Percentiles rank a stretch among this genome's conserved stretches.
Conservation (phyloP, 35 echinoderm and acorn worm genomes). For the Patiria miniata region DNA sequence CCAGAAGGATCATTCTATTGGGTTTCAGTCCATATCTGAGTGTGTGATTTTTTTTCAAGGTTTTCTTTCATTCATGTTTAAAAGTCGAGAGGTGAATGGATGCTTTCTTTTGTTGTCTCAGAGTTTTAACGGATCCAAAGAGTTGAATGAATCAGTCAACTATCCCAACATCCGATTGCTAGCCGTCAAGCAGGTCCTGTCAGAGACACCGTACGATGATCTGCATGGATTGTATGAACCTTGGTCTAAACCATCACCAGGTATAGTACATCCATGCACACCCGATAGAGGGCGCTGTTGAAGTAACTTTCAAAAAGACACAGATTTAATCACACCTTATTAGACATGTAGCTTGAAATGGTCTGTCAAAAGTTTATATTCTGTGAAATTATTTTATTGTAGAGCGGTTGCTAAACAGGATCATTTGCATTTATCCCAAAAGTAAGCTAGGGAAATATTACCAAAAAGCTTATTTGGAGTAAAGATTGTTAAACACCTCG, state of each 20-base stretch:
- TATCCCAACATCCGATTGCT: constrained; percentile 80
- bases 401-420: too few species aligned
- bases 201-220: constrained; percentile 61
- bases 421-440: too few species aligned
- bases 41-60: background rate
- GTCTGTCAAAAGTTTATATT: too few species aligned
- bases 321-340: too few species aligned
- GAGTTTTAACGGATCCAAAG: constrained; percentile 83
- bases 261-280: constrained; percentile 17
- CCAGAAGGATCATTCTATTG: background rate
- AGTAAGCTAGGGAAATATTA: too few species aligned
- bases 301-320: too few species aligned
- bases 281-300: background rate
- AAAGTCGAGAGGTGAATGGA: too few species aligned
- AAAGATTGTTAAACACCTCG: too few species aligned
- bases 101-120: background rate
- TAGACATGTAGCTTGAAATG: too few species aligned
- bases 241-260: constrained; percentile 74
- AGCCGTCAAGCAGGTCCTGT: constrained; percentile 53
- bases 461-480: too few species aligned
- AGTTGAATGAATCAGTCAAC: constrained; percentile 55
- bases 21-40: background rate
- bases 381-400: too few species aligned
- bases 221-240: constrained; percentile 52
- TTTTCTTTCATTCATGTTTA: background rate